Evolutionary conservation across 2,888 invertebrate species (phyloP), one percentile per base, ranked within the genome.

Genomic region (Eretmocerus hayati): DNA sequence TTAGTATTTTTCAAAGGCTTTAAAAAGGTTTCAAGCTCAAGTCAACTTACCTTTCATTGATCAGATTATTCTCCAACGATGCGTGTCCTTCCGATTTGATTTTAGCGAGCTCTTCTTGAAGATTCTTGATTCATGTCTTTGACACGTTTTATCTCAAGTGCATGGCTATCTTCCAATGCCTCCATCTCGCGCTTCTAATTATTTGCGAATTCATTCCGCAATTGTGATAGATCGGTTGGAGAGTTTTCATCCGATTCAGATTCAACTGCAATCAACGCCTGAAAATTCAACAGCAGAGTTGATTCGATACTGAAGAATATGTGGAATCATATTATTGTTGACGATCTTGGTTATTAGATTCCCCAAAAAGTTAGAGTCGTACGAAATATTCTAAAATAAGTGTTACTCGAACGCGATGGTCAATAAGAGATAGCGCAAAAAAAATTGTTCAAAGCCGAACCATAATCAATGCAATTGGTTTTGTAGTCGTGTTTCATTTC

Each of bases 221-320:
- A 71, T 56, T 84, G 79, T 43, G 85, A 75, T 57, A 88, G 75
- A 72, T 88, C 87, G 52, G 80, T 72, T 35, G 87, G 87, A 85
- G 86, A 87, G 60, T 77, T 78, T 46, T 84, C 81, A 67, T 83
- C 80, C 64, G 83, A 83, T 45, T 81, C 81, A 53, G 79, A 76
- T 20, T 85, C 83, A 62, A 81, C 81, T 6, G 78, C 76, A 56
- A 85, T 75, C 61, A 87, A 72, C 63, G 83, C 81, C 87, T 87
- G 42, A 43, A 52, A 50, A 23, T n/a, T n/a, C n/a, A n/a, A n/a
- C n/a, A n/a, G n/a, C n/a, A n/a, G n/a, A n/a, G n/a, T n/a, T n/a
- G n/a, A n/a, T n/a, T n/a, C n/a, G n/a, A n/a, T n/a, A n/a, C n/a
- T n/a, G n/a, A n/a, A n/a, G n/a, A n/a, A n/a, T n/a, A n/a, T n/a